Percentiles rank a stretch among this genome's conserved stretches.
These are phyloP conservation scores for Solenopsis fugax DNA, from an alignment of 1,140 invertebrate species.

Conservation along the genomic window DNA sequence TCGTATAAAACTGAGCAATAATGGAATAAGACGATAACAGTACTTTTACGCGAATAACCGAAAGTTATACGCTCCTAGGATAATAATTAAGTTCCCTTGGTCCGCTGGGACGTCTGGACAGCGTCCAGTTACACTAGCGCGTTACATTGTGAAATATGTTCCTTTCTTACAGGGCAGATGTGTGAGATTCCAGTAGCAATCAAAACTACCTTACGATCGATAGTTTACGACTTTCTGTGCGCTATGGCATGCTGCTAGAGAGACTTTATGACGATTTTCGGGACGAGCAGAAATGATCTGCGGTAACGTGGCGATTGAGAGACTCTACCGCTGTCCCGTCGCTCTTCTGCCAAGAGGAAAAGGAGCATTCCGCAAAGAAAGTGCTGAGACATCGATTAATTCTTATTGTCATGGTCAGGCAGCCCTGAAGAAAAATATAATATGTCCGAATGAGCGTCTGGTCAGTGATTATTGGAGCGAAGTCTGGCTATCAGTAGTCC, in stretches of 20 bases:
- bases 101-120: conserved; percentile 27
- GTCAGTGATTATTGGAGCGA: conserved; percentile 59
- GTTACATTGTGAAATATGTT: conserved; percentile 20
- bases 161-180: conserved; percentile 37
- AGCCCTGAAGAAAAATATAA: conserved; percentile 69
- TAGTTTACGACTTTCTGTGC: conserved; percentile 46
- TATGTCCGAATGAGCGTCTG: conserved; percentile 51
- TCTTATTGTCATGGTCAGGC: conserved; percentile 78
- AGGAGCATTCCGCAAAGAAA: conserved; percentile 57
- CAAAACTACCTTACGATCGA: conserved; percentile 61
- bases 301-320: conserved; percentile 19
- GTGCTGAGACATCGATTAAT: conserved; percentile 77
- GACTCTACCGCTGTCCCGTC: conserved; percentile 19
- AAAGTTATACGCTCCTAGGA: conserved; percentile 32
- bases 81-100: conserved; percentile 46
- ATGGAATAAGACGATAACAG: neutral
- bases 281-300: conserved; percentile 65
- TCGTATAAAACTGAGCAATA: neutral
- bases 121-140: conserved; percentile 35
- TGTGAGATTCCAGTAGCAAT: conserved; percentile 45
- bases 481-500: conserved; percentile 69
- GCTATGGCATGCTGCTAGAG: conserved; percentile 41
- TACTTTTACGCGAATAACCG: conserved; percentile 8
- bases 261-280: conserved; percentile 62
- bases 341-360: conserved; percentile 34